Evolutionary conservation across 2,113 vertebrate genomes (phyloP).

Genomic region (Xiphophorus couchianus): DNA sequence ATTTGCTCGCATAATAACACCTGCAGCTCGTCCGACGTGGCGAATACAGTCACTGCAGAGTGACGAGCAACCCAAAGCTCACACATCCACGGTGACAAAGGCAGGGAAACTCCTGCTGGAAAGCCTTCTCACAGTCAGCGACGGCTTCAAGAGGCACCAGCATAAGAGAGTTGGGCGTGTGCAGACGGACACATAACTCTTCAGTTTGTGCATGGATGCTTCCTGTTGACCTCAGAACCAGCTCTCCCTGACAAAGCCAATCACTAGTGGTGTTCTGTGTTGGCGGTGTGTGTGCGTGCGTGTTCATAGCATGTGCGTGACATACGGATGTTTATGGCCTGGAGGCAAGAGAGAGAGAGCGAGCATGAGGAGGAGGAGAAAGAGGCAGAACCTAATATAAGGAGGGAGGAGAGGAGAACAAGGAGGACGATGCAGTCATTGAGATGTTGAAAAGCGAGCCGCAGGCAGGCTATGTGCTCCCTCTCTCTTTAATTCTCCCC

Average conservation of each 20-base stretch:
- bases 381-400: slow-evolving; percentile 55
- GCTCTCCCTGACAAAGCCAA: slow-evolving; percentile 70
- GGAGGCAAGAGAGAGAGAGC: slow-evolving; percentile 40
- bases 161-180: slow-evolving; percentile 18
- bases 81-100: neutral
- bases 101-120: neutral
- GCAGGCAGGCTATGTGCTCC: slow-evolving; percentile 67
- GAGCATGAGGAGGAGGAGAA: slow-evolving; percentile 57
- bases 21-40: neutral
- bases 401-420: slow-evolving; percentile 54
- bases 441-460: slow-evolving; percentile 77
- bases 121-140: slow-evolving; percentile 58
- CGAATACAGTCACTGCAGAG: slow-evolving; percentile 11
- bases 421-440: slow-evolving; percentile 65
- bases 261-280: slow-evolving; percentile 58
- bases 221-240: slow-evolving; percentile 50
- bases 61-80: neutral
- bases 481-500: slow-evolving; percentile 41
- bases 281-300: slow-evolving; percentile 24
- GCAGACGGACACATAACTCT: slow-evolving; percentile 1
- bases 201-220: slow-evolving; percentile 58
- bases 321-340: slow-evolving; percentile 73
- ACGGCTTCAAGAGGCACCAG: slow-evolving; percentile 67
- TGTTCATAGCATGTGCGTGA: slow-evolving; percentile 68
- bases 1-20: neutral